These are phyloP conservation scores for Dolomedes plantarius DNA, from an alignment of 2,888 invertebrate species.

Conservation along the genomic window DNA sequence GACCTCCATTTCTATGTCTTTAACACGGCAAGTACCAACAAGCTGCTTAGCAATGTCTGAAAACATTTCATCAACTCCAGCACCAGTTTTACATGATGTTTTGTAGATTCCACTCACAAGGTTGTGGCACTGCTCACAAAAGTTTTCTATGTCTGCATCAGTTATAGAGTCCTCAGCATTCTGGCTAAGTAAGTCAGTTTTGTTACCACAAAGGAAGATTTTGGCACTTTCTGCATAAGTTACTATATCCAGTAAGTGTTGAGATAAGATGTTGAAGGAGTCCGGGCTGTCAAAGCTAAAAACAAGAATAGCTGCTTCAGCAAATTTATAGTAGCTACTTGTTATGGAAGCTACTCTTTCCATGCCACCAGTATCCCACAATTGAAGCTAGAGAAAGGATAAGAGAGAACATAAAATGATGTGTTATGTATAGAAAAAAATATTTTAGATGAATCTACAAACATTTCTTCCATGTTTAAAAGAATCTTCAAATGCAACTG, in stretches of 20 bases:
- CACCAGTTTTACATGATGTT: conserved; percentile 91
- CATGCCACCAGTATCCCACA: conserved; percentile 98
- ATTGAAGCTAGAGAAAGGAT: conserved; percentile 83
- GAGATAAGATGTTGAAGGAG: conserved; percentile 93
- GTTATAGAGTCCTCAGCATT: conserved; percentile 80
- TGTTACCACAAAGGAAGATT: conserved; percentile 95
- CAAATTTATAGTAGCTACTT: conserved; percentile 96
- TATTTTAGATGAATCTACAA: too few relatives aligned
- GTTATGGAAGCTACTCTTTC: conserved; percentile 96
- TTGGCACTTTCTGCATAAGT: conserved; percentile 96
- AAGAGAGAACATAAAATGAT: neutral
- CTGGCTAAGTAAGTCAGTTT: conserved; percentile 83
- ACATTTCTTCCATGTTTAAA: too few relatives aligned
- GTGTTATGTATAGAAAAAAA: too few relatives aligned
- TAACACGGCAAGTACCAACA: conserved; percentile 86
- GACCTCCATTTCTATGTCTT: conserved; percentile 83
- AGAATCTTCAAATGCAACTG: too few relatives aligned
- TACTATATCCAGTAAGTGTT: conserved; percentile 93
- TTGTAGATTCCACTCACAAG: conserved; percentile 91
- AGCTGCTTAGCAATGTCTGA: conserved; percentile 88
- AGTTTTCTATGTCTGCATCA: conserved; percentile 91
- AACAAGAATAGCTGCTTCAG: conserved; percentile 93
- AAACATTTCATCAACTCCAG: conserved; percentile 93
- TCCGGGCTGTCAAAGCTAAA: conserved; percentile 93
- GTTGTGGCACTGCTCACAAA: conserved; percentile 88